Percentiles rank a stretch among this genome's conserved stretches.
Conservation (phyloP, 1,140 invertebrate genomes). For the Drosophila grimshawi region DNA sequence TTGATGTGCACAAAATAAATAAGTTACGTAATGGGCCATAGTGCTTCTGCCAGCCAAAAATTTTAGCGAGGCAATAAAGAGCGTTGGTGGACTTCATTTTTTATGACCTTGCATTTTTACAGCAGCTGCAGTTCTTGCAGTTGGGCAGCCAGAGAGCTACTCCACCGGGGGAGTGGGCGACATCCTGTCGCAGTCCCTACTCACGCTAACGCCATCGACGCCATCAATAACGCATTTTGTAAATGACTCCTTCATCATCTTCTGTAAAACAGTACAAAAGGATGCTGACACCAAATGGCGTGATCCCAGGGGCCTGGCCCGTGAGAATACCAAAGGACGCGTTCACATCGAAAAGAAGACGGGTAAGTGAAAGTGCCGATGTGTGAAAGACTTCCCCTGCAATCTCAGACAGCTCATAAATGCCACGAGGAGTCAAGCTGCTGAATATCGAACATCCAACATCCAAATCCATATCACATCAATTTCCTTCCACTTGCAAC, state of each 20-base stretch:
- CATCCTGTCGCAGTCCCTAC: constrained; percentile 11
- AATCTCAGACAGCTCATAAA: constrained; percentile 4
- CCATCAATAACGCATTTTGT: constrained; percentile 84
- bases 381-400: not conserved
- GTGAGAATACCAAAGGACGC: constrained; percentile 79
- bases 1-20: too few species aligned
- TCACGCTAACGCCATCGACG: constrained; percentile 70
- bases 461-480: not conserved
- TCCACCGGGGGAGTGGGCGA: constrained; percentile 1
- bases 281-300: constrained; percentile 81
- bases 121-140: constrained; percentile 67
- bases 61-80: not conserved
- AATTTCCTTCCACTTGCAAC: too few species aligned
- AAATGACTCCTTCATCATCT: constrained; percentile 84
- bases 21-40: too few species aligned
- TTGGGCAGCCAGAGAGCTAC: constrained; percentile 52
- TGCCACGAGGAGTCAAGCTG: not conserved
- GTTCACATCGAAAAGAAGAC: constrained; percentile 82
- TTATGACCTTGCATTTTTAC: constrained; percentile 14
- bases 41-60: not conserved
- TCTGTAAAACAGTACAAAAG: constrained; percentile 82
- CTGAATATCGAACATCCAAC: not conserved
- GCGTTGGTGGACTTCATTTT: too few species aligned
- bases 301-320: constrained; percentile 71
- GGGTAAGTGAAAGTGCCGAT: constrained; percentile 55